Evolutionary conservation across 2,888 invertebrate species (phyloP).

Genomic region (Xestoiulus laeticollis): DNA sequence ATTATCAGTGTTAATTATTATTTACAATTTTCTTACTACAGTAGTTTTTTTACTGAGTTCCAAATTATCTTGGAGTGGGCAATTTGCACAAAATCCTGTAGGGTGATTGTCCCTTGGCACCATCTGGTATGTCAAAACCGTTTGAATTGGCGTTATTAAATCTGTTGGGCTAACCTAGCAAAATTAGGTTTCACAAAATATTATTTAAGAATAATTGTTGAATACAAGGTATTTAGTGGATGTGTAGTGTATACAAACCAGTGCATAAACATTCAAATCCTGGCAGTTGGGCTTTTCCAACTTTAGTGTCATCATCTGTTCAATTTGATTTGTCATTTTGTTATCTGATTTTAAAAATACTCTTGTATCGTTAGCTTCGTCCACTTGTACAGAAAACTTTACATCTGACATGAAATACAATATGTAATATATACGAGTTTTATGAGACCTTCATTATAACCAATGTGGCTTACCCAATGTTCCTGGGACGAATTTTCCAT

Average conservation of each 20-base stretch:
- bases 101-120: background rate
- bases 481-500: constrained; percentile 58
- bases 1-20: too few relatives aligned
- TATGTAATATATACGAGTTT: too few relatives aligned
- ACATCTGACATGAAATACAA: background rate
- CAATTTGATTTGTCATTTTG: background rate
- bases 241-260: background rate
- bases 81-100: constrained; percentile 36
- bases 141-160: constrained; percentile 44
- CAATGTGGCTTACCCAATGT: constrained; percentile 56
- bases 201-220: too few relatives aligned
- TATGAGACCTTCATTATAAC: too few relatives aligned
- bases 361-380: background rate
- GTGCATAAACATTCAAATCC: background rate
- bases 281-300: background rate
- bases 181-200: too few relatives aligned
- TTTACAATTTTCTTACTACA: background rate
- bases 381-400: constrained; percentile 3
- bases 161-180: background rate
- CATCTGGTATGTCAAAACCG: constrained; percentile 44
- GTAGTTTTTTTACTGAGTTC: background rate
- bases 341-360: background rate
- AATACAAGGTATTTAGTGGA: too few relatives aligned
- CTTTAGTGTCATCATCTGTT: background rate
- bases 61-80: constrained; percentile 25